Evolutionary conservation across 2,113 vertebrate species (phyloP).

Genomic region (Piaya cayana): DNA sequence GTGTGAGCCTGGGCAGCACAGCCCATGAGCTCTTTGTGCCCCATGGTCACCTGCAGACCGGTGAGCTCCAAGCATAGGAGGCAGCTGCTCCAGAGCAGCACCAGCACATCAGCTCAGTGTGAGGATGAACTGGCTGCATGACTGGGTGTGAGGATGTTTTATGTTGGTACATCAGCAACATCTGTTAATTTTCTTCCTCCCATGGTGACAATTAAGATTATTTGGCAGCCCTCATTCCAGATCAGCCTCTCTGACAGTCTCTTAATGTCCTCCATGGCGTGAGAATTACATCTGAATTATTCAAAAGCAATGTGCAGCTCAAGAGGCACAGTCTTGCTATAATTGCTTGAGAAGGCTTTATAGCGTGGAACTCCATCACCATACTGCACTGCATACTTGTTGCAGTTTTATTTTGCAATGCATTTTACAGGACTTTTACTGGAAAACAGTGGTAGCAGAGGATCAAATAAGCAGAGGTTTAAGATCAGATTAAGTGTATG

Average conservation of each 20-base stretch:
- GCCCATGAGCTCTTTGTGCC: accelerated
- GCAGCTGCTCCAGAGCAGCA: background rate
- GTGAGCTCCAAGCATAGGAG: background rate
- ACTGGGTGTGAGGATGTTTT: background rate
- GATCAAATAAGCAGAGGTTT: background rate
- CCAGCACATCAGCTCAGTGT: background rate
- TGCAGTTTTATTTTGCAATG: background rate
- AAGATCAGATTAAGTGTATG: background rate
- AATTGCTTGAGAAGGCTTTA: background rate
- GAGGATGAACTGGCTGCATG: background rate
- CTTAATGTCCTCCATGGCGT: background rate
- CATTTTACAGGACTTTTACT: background rate
- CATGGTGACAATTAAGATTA: background rate
- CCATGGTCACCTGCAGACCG: accelerated
- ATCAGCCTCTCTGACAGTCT: background rate
- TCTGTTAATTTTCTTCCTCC: constrained; percentile 37
- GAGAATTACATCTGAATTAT: constrained; percentile 2
- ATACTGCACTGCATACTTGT: background rate
- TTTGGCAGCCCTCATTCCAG: constrained; percentile 6
- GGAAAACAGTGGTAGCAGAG: background rate
- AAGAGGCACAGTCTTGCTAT: background rate
- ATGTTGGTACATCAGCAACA: background rate
- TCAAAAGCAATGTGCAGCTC: background rate
- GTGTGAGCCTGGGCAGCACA: background rate
- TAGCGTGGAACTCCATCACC: background rate